Base-by-base conservation (phyloP, 2,888 invertebrate genomes). In the Palloptera scutellata region DNA sequence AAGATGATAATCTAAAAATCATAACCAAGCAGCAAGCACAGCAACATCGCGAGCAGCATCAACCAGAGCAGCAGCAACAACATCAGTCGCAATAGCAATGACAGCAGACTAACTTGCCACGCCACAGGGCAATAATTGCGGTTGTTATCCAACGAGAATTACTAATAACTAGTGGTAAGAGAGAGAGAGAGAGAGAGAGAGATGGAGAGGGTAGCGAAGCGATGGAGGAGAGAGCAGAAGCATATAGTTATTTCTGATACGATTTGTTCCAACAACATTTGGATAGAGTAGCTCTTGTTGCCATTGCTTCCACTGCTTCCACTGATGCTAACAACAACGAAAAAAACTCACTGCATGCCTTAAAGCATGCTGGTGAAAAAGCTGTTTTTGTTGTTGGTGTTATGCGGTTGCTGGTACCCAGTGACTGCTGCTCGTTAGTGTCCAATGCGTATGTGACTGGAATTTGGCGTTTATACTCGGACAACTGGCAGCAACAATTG, bases 371-470 rank as follows among this genome's bases (percentile, higher is more conserved):
- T 54, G 40, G 5, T 51, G 55, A 12, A n/a, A 41, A 51, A 52
- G 30, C n/a, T 15, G 53, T n/a, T 20, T 17, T 43, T 41, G 19
- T 12, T 43, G 52, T 42, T 52, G 30, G 2, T 30, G 30, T 30
- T 30, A 30, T 30, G 2, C 30, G 30, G 3, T 30, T 30, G 17
- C n/a, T 59, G 57, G 43, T 59, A 60, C 66, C 53, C 19, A 15
- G 65, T 19, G 53, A 40, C 45, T 61, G 55, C 66, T 41, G 62
- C 58, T 70, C 70, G 70, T 70, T 70, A 70, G 70, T 65, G 67
- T 62, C 66, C 67, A 60, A 55, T 67, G 67, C 58, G 65, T 67
- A 70, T 70, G 70, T 70, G 70, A 70, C 67, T 59, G 59, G 70
- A 62, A 70, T 70, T 58, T 65, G 53, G 20, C 43, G 19, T 48